Evolutionary conservation across 2,888 invertebrate species (phyloP).

Genomic region (Hydroisotoma schaefferi): DNA sequence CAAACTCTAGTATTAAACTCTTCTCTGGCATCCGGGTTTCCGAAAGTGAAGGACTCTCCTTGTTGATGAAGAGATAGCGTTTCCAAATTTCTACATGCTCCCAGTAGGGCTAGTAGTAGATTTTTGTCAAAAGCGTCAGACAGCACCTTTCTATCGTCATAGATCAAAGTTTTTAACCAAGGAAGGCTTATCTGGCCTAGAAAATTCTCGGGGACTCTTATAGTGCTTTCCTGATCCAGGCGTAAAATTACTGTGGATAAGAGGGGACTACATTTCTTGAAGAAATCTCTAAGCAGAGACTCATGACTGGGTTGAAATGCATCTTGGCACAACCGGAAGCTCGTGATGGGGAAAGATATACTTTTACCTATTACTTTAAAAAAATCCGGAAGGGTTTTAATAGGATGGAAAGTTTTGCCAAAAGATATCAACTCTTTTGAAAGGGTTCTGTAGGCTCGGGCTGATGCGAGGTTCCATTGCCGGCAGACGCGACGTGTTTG

Average conservation of each 20-base stretch:
- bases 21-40: neutral
- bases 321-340: slow-evolving; percentile 24
- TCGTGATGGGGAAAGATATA: slow-evolving; percentile 16
- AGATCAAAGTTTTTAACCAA: slow-evolving; percentile 25
- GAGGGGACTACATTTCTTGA: slow-evolving; percentile 16
- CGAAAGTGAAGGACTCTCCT: neutral
- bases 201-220: neutral
- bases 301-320: slow-evolving; percentile 15
- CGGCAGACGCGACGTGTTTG: slow-evolving; percentile 21
- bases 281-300: slow-evolving; percentile 13
- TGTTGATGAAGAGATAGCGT: neutral
- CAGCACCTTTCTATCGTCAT: slow-evolving; percentile 28
- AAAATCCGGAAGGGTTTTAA: slow-evolving; percentile 17
- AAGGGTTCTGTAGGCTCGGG: slow-evolving; percentile 5
- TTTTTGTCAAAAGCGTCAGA: neutral
- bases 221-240: slow-evolving; percentile 24
- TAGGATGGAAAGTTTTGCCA: slow-evolving; percentile 25
- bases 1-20: neutral
- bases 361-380: neutral
- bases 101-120: slow-evolving; percentile 5
- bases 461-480: slow-evolving; percentile 23
- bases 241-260: slow-evolving; percentile 21
- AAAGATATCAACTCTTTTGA: slow-evolving; percentile 22
- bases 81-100: slow-evolving; percentile 11
- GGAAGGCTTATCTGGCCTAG: neutral